Conservation (phyloP, 2,888 invertebrate genomes). For the Eupithecia inturbata region DNA sequence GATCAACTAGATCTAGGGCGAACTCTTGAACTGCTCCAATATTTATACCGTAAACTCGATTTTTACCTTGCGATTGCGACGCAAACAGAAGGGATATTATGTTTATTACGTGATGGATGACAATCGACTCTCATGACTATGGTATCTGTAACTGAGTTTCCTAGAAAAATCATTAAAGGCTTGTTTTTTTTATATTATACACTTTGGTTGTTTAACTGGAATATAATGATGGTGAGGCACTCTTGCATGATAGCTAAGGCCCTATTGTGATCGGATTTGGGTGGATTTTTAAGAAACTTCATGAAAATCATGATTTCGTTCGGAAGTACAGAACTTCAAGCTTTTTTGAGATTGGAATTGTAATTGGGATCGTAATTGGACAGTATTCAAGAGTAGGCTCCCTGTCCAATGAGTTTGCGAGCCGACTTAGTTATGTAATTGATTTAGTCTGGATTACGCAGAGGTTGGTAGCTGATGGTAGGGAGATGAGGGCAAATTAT, state of each 20-base stretch:
- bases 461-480: background rate
- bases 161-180: no score
- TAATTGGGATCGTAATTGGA: background rate
- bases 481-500: background rate
- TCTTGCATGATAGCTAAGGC: no score
- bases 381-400: background rate
- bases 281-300: no score
- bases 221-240: no score
- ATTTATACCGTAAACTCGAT: background rate
- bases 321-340: background rate
- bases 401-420: background rate
- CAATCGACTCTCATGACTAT: no score
- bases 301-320: background rate
- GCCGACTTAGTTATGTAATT: constrained; percentile 1
- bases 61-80: no score
- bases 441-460: background rate
- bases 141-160: no score
- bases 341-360: background rate
- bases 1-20: background rate
- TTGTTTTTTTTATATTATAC: no score
- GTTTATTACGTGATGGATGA: no score
- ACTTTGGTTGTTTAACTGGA: no score
- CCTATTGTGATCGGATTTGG: no score
- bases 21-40: background rate
- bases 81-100: no score